Percentiles rank a stretch among this genome's conserved stretches.
phyloP scores from a whole-genome alignment of 2,888 invertebrate species.

The Chelonus formosanus region DNA sequence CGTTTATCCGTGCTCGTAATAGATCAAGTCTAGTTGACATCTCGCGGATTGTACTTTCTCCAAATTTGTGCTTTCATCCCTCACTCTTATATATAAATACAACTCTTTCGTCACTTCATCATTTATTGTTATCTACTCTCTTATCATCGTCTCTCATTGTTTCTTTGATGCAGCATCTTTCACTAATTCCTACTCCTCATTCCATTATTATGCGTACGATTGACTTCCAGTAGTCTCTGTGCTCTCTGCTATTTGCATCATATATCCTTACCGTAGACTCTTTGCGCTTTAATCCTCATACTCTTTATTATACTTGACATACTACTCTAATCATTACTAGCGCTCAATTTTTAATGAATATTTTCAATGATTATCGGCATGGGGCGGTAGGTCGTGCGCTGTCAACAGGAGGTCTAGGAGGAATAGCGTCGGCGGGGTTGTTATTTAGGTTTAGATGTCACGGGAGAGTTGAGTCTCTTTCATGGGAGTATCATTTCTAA shows the following conservation, averaged over 20 bases:
- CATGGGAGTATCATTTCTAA: slow-evolving; percentile 20
- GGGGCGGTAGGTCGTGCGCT: slow-evolving; percentile 35
- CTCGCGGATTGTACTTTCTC: slow-evolving; percentile 13
- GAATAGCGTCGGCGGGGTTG: slow-evolving; percentile 26
- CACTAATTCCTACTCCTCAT: no score
- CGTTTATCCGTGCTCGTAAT: slow-evolving; percentile 87
- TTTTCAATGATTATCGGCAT: slow-evolving; percentile 23
- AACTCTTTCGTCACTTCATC: neutral
- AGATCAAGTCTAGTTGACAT: slow-evolving; percentile 51
- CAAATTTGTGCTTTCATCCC: slow-evolving; percentile 11
- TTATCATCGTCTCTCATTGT: no score
- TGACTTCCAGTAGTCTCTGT: no score
- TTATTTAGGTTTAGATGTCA: slow-evolving; percentile 2
- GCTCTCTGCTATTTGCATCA: no score
- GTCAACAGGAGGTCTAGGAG: slow-evolving; percentile 21
- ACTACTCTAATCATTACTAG: no score
- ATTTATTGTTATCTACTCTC: no score
- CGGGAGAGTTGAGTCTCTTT: slow-evolving; percentile 11
- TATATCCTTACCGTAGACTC: no score
- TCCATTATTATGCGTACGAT: no score
- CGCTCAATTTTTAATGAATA: no score
- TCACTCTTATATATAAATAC: neutral
- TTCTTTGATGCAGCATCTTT: no score
- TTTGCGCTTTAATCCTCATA: no score
- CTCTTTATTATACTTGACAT: no score